Evolutionary conservation across 2,888 invertebrate species (phyloP).

Genomic region (Zygothrica quintamaculata): DNA sequence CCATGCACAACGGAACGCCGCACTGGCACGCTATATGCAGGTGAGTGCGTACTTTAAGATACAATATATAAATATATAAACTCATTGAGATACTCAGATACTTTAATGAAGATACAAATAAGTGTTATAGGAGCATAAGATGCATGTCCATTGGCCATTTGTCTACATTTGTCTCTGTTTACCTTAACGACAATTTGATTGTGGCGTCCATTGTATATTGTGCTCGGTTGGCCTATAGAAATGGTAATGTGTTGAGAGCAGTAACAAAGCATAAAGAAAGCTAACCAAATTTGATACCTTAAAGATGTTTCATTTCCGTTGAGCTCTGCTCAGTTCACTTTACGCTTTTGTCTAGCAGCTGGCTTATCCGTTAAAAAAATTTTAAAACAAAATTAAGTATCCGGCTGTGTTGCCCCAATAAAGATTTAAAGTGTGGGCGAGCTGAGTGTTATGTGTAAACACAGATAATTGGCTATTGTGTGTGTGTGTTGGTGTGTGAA

Average conservation of each 20-base stretch:
- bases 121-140: slow-evolving; percentile 23
- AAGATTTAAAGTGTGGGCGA: slow-evolving; percentile 28
- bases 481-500: slow-evolving; percentile 12
- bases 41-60: slow-evolving; percentile 83
- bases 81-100: background rate
- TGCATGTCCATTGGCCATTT: slow-evolving; percentile 38
- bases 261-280: slow-evolving; percentile 25
- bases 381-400: slow-evolving; percentile 49
- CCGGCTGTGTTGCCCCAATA: slow-evolving; percentile 4
- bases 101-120: slow-evolving; percentile 19
- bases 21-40: slow-evolving; percentile 89
- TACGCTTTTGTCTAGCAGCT: slow-evolving; percentile 55
- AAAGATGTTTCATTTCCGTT: slow-evolving; percentile 78
- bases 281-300: slow-evolving; percentile 38
- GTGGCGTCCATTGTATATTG: too few relatives aligned
- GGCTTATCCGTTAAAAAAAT: slow-evolving; percentile 27
- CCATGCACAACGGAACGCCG: slow-evolving; percentile 86
- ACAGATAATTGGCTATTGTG: slow-evolving; percentile 48
- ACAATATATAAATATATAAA: slow-evolving; percentile 25
- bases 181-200: slow-evolving; percentile 75
- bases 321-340: slow-evolving; percentile 28
- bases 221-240: slow-evolving; percentile 26
- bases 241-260: slow-evolving; percentile 25
- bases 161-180: slow-evolving; percentile 36
- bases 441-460: slow-evolving; percentile 25